A percentile compares a stretch with the other conserved stretches of the same genome.
Conservation (phyloP, 2,888 invertebrate genomes). For the Scaeva pyrastri region DNA sequence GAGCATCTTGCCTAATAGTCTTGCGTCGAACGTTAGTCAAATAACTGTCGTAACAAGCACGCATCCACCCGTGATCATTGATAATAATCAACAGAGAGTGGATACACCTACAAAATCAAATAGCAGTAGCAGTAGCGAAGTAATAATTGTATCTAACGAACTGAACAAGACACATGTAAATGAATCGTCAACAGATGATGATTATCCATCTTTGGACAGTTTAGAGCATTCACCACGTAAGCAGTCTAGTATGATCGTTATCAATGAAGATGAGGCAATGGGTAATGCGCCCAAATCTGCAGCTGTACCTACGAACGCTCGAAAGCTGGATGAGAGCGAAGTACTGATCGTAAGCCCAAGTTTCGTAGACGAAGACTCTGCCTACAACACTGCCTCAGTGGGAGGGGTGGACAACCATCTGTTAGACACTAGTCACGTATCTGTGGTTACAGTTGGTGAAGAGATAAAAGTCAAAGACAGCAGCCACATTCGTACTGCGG, state of each 20-base stretch:
- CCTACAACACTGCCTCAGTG: constrained; percentile 84
- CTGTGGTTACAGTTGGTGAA: constrained; percentile 95
- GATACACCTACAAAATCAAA: constrained; percentile 54
- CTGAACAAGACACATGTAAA: constrained; percentile 87
- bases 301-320: constrained; percentile 83
- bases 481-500: constrained; percentile 80
- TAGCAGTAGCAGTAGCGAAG: constrained; percentile 85
- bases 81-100: constrained; percentile 84
- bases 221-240: constrained; percentile 86
- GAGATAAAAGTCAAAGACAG: constrained; percentile 92
- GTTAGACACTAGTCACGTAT: constrained; percentile 94
- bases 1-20: constrained; percentile 88
- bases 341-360: constrained; percentile 92
- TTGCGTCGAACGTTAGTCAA: constrained; percentile 89
- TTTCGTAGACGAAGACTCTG: constrained; percentile 87
- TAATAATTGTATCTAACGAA: constrained; percentile 92
- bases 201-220: constrained; percentile 91
- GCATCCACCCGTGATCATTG: constrained; percentile 91
- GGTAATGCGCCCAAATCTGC: constrained; percentile 75
- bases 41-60: constrained; percentile 92
- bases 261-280: constrained; percentile 77
- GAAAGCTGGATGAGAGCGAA: constrained; percentile 93
- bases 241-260: constrained; percentile 82
- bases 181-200: constrained; percentile 91
- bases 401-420: constrained; percentile 80